Percentiles rank a stretch among this genome's conserved stretches.
Conservation (phyloP, 2,113 vertebrate genomes). For the Rhynchomys soricoides region DNA sequence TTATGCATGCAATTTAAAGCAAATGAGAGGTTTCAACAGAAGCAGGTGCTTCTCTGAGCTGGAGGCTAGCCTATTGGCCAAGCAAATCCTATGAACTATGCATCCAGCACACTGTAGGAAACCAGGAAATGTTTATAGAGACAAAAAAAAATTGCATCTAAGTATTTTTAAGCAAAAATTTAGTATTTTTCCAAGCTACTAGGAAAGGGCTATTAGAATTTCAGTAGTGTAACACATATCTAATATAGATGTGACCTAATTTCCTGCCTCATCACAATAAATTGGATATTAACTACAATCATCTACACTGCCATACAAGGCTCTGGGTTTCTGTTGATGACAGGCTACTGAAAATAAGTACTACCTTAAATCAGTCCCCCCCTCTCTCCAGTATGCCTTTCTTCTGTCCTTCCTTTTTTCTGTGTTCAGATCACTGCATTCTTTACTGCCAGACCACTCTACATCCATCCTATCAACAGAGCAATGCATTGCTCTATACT, state of each 20-base stretch:
- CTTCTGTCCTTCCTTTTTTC: not conserved
- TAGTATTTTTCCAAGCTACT: conserved; percentile 14
- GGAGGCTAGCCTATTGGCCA: conserved; percentile 38
- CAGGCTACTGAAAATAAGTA: not conserved
- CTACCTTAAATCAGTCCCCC: not conserved
- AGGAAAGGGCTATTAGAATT: conserved; percentile 10
- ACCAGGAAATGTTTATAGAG: not conserved
- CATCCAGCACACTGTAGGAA: conserved; percentile 27
- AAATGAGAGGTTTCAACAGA: conserved; percentile 59
- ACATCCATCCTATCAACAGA: not conserved
- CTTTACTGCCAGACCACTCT: not conserved
- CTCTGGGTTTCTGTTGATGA: not conserved
- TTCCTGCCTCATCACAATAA: not conserved
- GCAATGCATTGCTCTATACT: not conserved
- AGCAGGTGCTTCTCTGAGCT: conserved; percentile 54
- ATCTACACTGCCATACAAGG: not conserved
- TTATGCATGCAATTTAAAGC: conserved; percentile 65
- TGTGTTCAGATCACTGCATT: not conserved
- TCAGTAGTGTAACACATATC: not conserved
- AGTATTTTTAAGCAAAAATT: not conserved
- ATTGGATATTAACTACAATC: not conserved
- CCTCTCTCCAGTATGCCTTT: not conserved
- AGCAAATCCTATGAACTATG: conserved; percentile 26
- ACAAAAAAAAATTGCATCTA: not conserved
- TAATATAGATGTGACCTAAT: conserved; percentile 27